A percentile compares a stretch with the other conserved stretches of the same genome.
Evolutionary conservation across 2,797 vertebrate species (phyloP).

Genomic region (Pelochelys cantorii): DNA sequence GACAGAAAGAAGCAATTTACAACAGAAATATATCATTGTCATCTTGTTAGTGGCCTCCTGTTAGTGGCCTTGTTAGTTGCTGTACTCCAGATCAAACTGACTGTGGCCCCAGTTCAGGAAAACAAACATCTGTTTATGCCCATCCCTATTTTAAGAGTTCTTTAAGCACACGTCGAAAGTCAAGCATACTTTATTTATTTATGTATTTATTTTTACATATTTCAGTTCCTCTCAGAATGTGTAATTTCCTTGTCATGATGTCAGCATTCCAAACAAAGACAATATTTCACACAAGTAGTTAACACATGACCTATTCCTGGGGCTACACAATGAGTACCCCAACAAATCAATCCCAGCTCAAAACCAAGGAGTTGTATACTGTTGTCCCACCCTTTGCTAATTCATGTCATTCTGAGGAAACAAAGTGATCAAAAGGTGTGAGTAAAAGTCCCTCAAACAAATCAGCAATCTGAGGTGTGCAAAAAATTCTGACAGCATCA

Average conservation of each 20-base stretch:
- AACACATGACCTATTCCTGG: constrained; percentile 9
- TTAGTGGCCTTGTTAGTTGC: not conserved
- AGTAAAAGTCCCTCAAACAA: constrained; percentile 43
- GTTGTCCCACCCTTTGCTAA: constrained; percentile 56
- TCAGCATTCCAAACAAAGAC: constrained; percentile 33
- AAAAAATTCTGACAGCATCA: constrained; percentile 10
- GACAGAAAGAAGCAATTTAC: constrained; percentile 19
- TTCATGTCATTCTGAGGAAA: not conserved
- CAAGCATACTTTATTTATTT: not conserved
- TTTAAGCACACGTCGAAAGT: not conserved
- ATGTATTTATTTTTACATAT: not conserved
- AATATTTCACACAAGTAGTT: constrained; percentile 33
- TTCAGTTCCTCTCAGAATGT: not conserved
- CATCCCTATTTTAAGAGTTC: constrained; percentile 9
- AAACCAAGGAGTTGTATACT: constrained; percentile 55
- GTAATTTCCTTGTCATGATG: constrained; percentile 33
- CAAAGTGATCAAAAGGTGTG: constrained; percentile 45
- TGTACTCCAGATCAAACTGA: not conserved
- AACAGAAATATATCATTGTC: constrained; percentile 18
- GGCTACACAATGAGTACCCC: constrained; percentile 58
- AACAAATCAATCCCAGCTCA: constrained; percentile 62
- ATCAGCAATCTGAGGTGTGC: constrained; percentile 2
- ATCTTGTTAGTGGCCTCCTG: not conserved
- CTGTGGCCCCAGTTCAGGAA: not conserved
- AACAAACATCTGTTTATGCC: not conserved